These are phyloP conservation scores for Acipenser transmontanus DNA, from an alignment of 2,797 vertebrate genomes.

Conservation along the genomic window DNA sequence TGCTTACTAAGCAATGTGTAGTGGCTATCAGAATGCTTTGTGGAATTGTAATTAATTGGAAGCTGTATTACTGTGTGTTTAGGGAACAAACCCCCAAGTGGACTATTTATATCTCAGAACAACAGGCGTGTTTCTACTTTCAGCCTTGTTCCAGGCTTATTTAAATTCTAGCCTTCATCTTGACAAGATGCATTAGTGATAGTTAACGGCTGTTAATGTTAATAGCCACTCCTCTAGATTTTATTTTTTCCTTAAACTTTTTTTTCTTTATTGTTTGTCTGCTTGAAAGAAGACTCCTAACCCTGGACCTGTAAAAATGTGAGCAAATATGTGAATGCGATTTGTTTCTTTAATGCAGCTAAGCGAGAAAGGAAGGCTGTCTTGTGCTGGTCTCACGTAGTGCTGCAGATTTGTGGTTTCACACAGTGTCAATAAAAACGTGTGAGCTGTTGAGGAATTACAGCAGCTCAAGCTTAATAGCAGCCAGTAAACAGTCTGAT, in stretches of 20 bases:
- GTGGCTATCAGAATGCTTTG: slow-evolving; percentile 46
- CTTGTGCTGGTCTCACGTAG: slow-evolving; percentile 5
- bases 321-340: not conserved
- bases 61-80: slow-evolving; percentile 38
- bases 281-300: no score
- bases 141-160: no score
- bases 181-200: no score
- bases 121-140: not conserved
- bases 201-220: no score
- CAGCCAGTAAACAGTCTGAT: slow-evolving; percentile 2
- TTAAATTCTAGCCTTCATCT: no score
- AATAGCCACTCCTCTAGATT: no score
- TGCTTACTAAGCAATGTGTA: slow-evolving; percentile 49
- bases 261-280: no score
- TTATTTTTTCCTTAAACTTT: no score
- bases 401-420: slow-evolving; percentile 4
- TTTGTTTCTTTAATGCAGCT: not conserved
- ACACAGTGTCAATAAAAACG: not conserved
- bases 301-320: no score
- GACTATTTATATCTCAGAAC: slow-evolving; percentile 17
- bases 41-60: slow-evolving; percentile 51
- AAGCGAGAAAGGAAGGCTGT: not conserved
- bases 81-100: slow-evolving; percentile 44
- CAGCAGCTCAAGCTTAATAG: not conserved
- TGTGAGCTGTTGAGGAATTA: not conserved